Percentiles rank a stretch among this genome's conserved stretches.
Conservation (phyloP, 2,888 invertebrate species). For the Pseudolycoriella hygida region DNA sequence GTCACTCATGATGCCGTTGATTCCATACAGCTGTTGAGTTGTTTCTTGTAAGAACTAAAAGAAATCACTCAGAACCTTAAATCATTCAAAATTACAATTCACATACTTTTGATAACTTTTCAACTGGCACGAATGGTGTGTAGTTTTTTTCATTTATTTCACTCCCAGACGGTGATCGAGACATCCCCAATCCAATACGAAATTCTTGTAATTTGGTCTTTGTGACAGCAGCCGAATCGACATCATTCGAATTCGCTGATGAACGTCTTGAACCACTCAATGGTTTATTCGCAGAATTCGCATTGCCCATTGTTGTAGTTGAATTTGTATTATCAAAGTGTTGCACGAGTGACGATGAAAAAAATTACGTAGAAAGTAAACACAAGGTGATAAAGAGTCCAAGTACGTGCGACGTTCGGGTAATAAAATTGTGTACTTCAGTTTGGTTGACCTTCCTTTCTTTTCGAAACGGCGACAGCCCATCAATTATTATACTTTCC, state of each 20-base stretch:
- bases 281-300: background rate
- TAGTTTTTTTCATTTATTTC: slow-evolving; percentile 45
- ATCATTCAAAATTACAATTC: background rate
- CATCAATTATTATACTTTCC: no score
- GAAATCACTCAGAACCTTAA: no score
- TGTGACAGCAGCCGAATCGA: background rate
- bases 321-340: no score
- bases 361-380: no score
- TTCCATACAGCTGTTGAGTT: slow-evolving; percentile 47
- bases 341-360: no score
- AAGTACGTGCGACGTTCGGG: no score
- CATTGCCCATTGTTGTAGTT: background rate
- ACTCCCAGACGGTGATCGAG: slow-evolving; percentile 44
- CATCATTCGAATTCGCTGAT: background rate
- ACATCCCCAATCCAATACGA: slow-evolving; percentile 24
- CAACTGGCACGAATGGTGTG: slow-evolving; percentile 50
- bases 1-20: slow-evolving; percentile 50
- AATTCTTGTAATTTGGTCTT: background rate
- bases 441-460: no score
- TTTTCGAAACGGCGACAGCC: no score
- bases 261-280: background rate
- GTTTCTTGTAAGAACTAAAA: slow-evolving; percentile 48
- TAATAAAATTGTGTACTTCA: no score
- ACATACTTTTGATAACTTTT: slow-evolving; percentile 53
- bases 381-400: no score